Conservation (phyloP, 2,113 vertebrate genomes). For the Ammodytes marinus region DNA sequence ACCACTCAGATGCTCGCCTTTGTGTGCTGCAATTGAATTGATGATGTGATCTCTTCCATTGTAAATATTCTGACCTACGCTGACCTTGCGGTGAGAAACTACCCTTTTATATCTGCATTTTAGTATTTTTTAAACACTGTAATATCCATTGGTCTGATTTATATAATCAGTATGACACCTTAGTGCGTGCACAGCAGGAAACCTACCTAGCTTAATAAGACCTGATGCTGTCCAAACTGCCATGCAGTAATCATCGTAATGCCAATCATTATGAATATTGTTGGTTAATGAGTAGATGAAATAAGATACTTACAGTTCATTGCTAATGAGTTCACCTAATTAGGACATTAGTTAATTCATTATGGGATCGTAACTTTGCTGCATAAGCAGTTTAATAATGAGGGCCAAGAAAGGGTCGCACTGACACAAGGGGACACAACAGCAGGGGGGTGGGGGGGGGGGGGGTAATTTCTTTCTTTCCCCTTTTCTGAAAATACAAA, state of each 20-base stretch:
- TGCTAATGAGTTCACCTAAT: slow-evolving; percentile 80
- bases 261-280: slow-evolving; percentile 78
- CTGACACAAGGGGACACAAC: neutral
- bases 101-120: neutral
- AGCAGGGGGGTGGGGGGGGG: neutral
- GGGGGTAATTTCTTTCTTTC: slow-evolving; percentile 7
- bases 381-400: slow-evolving; percentile 58
- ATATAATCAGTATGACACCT: slow-evolving; percentile 33
- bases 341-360: slow-evolving; percentile 76
- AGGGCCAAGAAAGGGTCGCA: slow-evolving; percentile 26
- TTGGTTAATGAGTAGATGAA: slow-evolving; percentile 78
- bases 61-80: slow-evolving; percentile 1
- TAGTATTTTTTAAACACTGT: slow-evolving; percentile 13
- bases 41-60: slow-evolving; percentile 38
- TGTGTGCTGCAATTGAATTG: slow-evolving; percentile 23
- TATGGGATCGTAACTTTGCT: slow-evolving; percentile 51
- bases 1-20: neutral
- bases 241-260: slow-evolving; percentile 65
- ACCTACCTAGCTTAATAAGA: slow-evolving; percentile 27
- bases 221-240: slow-evolving; percentile 46
- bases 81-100: slow-evolving; percentile 22
- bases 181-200: slow-evolving; percentile 33
- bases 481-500: neutral
- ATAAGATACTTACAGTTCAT: slow-evolving; percentile 73
- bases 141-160: slow-evolving; percentile 41